Base-by-base conservation (phyloP, 2,113 vertebrate genomes). In the Benitochromis conjunctus region DNA sequence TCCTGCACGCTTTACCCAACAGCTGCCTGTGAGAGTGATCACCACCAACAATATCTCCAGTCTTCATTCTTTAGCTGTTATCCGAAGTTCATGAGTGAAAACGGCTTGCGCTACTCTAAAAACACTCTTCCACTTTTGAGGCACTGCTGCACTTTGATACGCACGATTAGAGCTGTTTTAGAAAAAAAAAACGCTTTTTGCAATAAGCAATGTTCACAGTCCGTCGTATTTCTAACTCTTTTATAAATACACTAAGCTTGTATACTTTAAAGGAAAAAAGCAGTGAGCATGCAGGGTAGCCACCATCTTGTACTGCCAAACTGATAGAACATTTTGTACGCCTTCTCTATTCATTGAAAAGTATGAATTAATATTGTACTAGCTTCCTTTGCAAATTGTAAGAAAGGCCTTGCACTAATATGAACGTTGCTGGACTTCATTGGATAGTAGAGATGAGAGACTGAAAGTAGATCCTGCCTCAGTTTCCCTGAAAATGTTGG, bases 81-180 rank as follows among this genome's bases (percentile, higher is more conserved):
- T 74, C 24, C 0, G 26, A 31, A 74, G 4, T 10, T 74, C 64
- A 43, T 43, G 38, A 43, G 38, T 43, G n/a, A 21, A 69, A 24
- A 16, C 38, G 46, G 41, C 71, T 53, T 34, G 46, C 34, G 18
- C 77, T 53, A n/a, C 60, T 71, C 62, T 7, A 64, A 9, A 74
- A 51, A 79, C 36, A 62, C 58, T 38, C 46, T 83, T 85, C 71
- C 55, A 86, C 51, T 80, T 84, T 43, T 54, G 13, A 90, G 79
- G 93, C 95, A 95, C 94, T 74, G 56, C 83, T 92, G 94, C 94
- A 95, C 94, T 96, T 95, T 96, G 66, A 91, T 48, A 24, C 81
- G 34, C 71, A 12, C 62, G 51, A 89, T 43, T 66, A 19, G 51
- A 21, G 31, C 6, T 6, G 34, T 54, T 19, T 56, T 62, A 5